Base-by-base conservation (phyloP, 2,113 vertebrate species). In the Ptychochromis oligacanthus region DNA sequence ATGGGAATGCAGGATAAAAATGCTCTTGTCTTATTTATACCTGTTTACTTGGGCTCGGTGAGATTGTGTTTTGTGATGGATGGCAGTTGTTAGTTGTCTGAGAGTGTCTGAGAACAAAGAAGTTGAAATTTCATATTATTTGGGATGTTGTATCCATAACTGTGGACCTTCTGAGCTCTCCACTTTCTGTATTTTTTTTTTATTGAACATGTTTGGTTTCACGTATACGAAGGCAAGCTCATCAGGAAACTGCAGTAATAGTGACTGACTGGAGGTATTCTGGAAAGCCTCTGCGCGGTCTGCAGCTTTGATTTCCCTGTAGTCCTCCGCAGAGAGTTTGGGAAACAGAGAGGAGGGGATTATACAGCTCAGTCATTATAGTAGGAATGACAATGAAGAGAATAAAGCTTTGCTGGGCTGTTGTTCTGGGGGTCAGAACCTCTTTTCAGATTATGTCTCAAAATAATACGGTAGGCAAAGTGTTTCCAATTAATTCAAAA, bases 401-500 rank as follows among this genome's bases (percentile, higher is more conserved):
- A 86, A 85, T 85, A 89, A 82, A 87, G 89, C 93, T 90, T 57
- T 55, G 87, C 89, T 24, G 49, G 38, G 84, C 78, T 91, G 78
- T 79, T 90, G 80, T 72, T 83, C 64, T 79, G 74, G 79, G 84
- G 49, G 85, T 90, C 82, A 82, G 49, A 82, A 55, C 62, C 76
- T 58, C 46, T 60, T 18, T 54, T 77, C 40, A 83, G 40, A 80
- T 49, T 59, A 26, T 54, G 46, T 72, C 83, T 87, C 59, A 18
- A 59, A 87, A 79, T 64, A 87, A 56, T 57, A 46, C 6, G 38
- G 54, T 15, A 67, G 60, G 28, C 76, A 87, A 62, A 75, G 60
- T 60, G 75, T 79, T 74, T 56, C 64, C 40, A 58, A 57, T 90
- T 77, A 12, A 77, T 85, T 88, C 17, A 70, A 84, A 61, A 57